phyloP scores from a whole-genome alignment of 2,888 invertebrate genomes.

The Onthophagus sagittarius region DNA sequence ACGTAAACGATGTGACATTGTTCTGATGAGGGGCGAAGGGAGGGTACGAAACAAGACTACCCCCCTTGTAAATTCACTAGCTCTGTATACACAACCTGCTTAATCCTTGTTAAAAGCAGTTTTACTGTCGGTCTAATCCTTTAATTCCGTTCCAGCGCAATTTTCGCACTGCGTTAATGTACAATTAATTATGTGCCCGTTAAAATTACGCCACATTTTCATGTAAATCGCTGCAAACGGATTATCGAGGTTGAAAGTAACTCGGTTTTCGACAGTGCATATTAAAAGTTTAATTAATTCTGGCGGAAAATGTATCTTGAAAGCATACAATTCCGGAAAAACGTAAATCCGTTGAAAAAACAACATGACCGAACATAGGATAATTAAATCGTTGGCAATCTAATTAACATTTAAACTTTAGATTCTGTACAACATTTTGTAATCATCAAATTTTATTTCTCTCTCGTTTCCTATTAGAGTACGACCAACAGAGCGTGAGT shows the following conservation, averaged over 20 bases:
- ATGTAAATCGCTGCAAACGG: not conserved
- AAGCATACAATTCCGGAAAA: not conserved
- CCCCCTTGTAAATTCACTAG: constrained; percentile 11
- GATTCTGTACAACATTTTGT: not conserved
- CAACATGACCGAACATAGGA: not conserved
- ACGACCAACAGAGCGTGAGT: not conserved
- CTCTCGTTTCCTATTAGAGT: not conserved
- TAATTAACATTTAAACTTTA: not conserved
- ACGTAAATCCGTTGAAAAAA: not conserved
- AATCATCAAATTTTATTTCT: not conserved
- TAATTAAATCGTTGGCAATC: not conserved
- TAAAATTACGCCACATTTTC: not conserved
- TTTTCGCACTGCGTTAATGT: constrained; percentile 1
- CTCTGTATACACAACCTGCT: not conserved
- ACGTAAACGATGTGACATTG: not conserved
- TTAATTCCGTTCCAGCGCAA: not conserved
- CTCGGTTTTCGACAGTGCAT: not conserved
- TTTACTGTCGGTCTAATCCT: constrained; percentile 1
- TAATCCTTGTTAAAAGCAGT: constrained; percentile 12
- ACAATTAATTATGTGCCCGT: constrained; percentile 4
- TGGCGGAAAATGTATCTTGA: not conserved
- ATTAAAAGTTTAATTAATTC: not conserved
- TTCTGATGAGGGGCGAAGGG: not conserved
- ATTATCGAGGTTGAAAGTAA: not conserved
- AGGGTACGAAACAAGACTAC: not conserved